A percentile compares a stretch with the other conserved stretches of the same genome.
Conservation (phyloP, 2,797 vertebrate species). For the Catostomus latipinnis region DNA sequence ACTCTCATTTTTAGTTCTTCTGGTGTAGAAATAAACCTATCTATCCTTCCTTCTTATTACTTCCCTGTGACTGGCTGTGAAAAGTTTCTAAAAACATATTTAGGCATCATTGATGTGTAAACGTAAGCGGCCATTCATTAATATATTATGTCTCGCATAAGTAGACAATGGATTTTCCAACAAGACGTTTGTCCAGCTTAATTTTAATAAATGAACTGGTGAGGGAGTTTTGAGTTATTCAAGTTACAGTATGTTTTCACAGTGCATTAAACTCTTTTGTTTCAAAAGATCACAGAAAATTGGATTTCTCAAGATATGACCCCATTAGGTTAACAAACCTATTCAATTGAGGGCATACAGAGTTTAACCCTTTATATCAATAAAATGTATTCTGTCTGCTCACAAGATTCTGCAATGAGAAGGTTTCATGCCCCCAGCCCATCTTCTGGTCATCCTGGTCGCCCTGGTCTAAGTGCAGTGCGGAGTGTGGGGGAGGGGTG, state of each 20-base stretch:
- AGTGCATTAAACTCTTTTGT: background rate
- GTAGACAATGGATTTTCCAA: too few species aligned
- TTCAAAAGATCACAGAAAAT: background rate
- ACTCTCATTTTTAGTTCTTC: too few species aligned
- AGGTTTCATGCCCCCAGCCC: constrained; percentile 90
- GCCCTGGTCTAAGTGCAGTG: constrained; percentile 95
- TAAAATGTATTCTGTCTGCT: background rate
- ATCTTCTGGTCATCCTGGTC: constrained; percentile 97
- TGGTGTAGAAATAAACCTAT: too few species aligned
- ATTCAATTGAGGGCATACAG: background rate
- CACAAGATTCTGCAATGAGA: constrained; percentile 95
- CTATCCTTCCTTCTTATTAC: too few species aligned
- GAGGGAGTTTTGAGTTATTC: too few species aligned
- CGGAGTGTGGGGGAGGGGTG: constrained; percentile 92
- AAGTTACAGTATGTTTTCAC: too few species aligned
- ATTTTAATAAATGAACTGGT: background rate
- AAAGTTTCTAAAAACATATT: too few species aligned
- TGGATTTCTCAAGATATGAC: background rate
- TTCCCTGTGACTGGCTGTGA: too few species aligned
- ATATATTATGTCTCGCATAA: too few species aligned
- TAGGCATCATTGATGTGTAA: too few species aligned
- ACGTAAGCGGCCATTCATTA: too few species aligned
- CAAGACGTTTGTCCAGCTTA: background rate
- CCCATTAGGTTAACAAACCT: background rate
- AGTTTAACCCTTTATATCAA: background rate